phyloP scores from a whole-genome alignment of 2,888 invertebrate species.

The Piscicola geometra region DNA sequence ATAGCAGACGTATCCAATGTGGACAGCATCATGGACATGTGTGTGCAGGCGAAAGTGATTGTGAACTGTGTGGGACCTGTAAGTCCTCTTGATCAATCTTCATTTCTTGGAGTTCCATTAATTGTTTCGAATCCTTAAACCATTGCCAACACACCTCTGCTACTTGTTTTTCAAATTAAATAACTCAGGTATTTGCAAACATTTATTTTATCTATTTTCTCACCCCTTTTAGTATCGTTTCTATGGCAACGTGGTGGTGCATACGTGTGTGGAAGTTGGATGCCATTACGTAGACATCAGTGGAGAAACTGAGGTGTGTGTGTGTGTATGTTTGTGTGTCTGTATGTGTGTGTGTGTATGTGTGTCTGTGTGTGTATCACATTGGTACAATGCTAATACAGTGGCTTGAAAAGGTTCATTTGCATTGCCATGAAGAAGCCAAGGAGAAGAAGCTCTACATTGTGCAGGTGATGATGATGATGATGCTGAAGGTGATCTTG shows the following conservation, averaged over 20 bases:
- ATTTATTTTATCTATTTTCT: neutral
- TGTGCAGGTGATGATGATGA: neutral
- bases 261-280: constrained; percentile 74
- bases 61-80: constrained; percentile 88
- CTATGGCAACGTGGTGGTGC: constrained; percentile 82
- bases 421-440: neutral
- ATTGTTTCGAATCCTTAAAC: too few species aligned
- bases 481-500: neutral
- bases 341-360: too few species aligned
- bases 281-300: constrained; percentile 87
- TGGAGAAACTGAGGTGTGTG: constrained; percentile 75
- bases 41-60: constrained; percentile 70
- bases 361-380: too few species aligned
- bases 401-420: constrained; percentile 9
- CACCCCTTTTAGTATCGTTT: constrained; percentile 60
- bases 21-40: constrained; percentile 74
- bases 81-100: constrained; percentile 47
- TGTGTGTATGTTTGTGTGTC: neutral
- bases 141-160: too few species aligned
- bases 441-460: neutral
- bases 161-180: too few species aligned
- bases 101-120: too few species aligned
- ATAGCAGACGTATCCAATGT: constrained; percentile 74
- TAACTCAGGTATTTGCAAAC: too few species aligned
- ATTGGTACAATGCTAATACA: too few species aligned